These are phyloP conservation scores for Phataginus tetradactyla DNA, from an alignment of 2,797 vertebrate genomes.

Conservation along the genomic window DNA sequence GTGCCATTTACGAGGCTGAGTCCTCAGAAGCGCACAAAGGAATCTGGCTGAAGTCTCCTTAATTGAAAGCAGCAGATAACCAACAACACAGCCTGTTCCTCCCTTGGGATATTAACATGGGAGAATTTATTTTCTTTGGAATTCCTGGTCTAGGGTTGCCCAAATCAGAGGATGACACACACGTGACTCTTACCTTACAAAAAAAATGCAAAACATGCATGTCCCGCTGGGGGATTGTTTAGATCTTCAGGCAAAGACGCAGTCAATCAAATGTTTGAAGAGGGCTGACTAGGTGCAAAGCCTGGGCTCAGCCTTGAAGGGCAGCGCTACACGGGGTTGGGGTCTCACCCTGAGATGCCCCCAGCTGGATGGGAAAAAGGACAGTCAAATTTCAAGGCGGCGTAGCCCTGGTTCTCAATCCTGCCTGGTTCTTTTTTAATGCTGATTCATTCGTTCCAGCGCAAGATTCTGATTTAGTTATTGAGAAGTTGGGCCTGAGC, in stretches of 20 bases:
- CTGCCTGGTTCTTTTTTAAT: not conserved
- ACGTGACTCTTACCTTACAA: not conserved
- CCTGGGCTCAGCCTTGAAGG: accelerated
- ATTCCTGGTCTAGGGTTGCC: constrained; percentile 13
- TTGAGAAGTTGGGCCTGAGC: not conserved
- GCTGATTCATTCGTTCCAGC: not conserved
- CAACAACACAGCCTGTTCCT: constrained; percentile 34
- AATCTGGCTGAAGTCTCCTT: constrained; percentile 76
- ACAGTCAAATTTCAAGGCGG: not conserved
- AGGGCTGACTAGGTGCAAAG: accelerated
- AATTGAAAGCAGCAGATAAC: constrained; percentile 81
- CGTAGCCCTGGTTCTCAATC: not conserved
- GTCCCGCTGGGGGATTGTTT: not conserved
- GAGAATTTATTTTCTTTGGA: constrained; percentile 32
- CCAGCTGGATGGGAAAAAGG: too few species aligned
- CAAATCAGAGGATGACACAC: not conserved
- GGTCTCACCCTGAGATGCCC: not conserved
- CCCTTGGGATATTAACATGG: not conserved
- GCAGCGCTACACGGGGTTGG: accelerated
- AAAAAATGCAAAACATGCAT: not conserved
- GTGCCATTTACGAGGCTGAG: constrained; percentile 73
- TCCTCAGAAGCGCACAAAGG: constrained; percentile 75
- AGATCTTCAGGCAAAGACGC: accelerated
- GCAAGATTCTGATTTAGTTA: not conserved
- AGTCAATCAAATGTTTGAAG: accelerated